Base-by-base conservation (phyloP, 2,888 invertebrate genomes). In the Apotomis capreana region DNA sequence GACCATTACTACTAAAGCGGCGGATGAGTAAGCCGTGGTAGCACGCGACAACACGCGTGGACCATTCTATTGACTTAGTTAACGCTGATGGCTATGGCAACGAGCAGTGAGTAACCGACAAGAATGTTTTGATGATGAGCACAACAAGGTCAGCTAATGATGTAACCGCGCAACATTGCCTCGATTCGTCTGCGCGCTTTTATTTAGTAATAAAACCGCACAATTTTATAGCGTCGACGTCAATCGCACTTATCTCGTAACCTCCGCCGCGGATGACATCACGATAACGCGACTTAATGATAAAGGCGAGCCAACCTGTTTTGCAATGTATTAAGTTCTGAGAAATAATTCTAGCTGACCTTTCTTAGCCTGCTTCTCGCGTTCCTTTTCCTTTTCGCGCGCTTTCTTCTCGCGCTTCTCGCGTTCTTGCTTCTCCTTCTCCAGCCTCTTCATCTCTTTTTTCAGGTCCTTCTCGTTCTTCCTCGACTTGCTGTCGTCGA, bases 331-430 rank as follows among this genome's bases (percentile, higher is more conserved):
- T 69, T 58, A 51, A 51, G 49, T 64, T 57, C 58, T 37, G 58
- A 68, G 52, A 62, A 67, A 37, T 26, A 15, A 60, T 63, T 36
- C 5, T 58, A 46, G 67, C 87, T 81, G 76, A 93, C 93, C 93
- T 92, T 86, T 91, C 80, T 91, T 92, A 4, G 88, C 80, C 73
- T 89, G 90, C 78, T 91, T 91, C 74, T 93, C 91, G 26, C 88
- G 86, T 82, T 94, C 92, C 81, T 89, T 92, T 78, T 93, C 93
- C 86, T 93, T 94, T 78, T 94, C 94, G 72, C 89, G 85, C 67
- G 92, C 91, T 82, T 94, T 94, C 81, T 89, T 94, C 73, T 92
- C 92, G 76, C 91, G 89, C 80, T 92, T 93, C 80, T 94, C 94
- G 52, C 89, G 84, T 79, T 93, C 94, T 78, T 85, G 87, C 80